Evolutionary conservation across 2,797 vertebrate species (phyloP).

Genomic region (Lutjanus campechanus): DNA sequence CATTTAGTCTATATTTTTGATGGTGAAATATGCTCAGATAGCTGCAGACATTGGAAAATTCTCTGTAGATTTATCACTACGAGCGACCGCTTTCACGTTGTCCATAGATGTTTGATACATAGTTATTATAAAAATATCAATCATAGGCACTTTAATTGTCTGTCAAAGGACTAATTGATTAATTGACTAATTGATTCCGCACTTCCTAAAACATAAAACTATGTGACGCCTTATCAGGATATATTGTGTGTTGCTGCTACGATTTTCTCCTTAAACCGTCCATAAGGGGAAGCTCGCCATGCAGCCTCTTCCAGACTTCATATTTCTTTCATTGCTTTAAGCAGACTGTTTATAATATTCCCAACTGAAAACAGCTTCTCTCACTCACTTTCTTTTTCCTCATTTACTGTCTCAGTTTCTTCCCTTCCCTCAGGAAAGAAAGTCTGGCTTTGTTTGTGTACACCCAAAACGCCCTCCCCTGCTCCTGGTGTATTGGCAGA

Average conservation of each 20-base stretch:
- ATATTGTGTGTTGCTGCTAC: not conserved
- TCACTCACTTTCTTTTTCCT: constrained; percentile 27
- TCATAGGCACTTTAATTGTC: not conserved
- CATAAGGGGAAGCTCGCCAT: not conserved
- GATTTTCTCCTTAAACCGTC: not conserved
- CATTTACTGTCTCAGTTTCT: constrained; percentile 24
- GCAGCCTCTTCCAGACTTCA: constrained; percentile 3
- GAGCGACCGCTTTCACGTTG: too few relatives aligned
- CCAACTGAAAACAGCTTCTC: constrained; percentile 36
- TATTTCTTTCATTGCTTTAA: constrained; percentile 16
- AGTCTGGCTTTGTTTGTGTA: constrained; percentile 17
- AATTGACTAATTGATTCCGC: not conserved
- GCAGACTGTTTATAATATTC: constrained; percentile 33
- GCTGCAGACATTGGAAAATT: not conserved
- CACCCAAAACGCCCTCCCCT: constrained; percentile 12
- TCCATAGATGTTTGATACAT: not conserved
- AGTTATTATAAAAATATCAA: not conserved
- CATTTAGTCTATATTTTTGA: too few relatives aligned
- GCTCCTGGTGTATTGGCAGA: constrained; percentile 10
- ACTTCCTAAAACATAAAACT: not conserved
- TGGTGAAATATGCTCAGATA: too few relatives aligned
- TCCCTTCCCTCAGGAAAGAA: constrained; percentile 20
- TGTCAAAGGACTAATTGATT: not conserved
- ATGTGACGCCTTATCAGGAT: not conserved
- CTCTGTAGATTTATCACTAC: too few relatives aligned